Conservation (phyloP, 2,113 vertebrate species). For the Sinosuthora webbiana region DNA sequence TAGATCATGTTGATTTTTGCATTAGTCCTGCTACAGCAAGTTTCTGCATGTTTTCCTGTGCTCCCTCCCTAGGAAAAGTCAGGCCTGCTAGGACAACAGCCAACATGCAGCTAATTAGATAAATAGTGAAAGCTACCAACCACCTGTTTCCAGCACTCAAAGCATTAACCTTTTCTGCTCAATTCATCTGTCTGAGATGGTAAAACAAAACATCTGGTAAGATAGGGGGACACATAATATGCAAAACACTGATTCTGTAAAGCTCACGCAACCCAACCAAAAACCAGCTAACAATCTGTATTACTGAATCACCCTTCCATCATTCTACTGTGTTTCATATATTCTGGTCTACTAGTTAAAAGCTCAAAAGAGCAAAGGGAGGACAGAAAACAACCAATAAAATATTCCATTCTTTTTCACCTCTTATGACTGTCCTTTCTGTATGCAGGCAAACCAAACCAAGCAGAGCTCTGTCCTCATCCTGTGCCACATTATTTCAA, state of each 20-base stretch:
- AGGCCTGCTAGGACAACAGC: constrained; percentile 52
- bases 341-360: not conserved
- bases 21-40: constrained; percentile 63
- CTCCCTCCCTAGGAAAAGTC: constrained; percentile 1
- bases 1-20: constrained; percentile 44
- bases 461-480: not conserved
- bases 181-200: constrained; percentile 26
- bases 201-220: constrained; percentile 52
- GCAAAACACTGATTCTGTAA: constrained; percentile 1
- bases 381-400: not conserved
- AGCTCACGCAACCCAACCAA: not conserved
- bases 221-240: not conserved
- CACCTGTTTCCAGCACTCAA: constrained; percentile 63
- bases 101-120: constrained; percentile 60
- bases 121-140: constrained; percentile 54
- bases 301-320: not conserved
- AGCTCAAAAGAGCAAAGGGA: not conserved
- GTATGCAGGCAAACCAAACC: not conserved
- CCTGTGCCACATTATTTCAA: not conserved
- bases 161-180: constrained; percentile 58
- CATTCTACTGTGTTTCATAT: not conserved
- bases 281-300: not conserved
- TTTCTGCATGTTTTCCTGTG: constrained; percentile 46
- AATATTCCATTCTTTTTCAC: not conserved
- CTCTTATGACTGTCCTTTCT: not conserved